Conservation (phyloP, 1,140 invertebrate species). For the Cotesia chilonis region DNA sequence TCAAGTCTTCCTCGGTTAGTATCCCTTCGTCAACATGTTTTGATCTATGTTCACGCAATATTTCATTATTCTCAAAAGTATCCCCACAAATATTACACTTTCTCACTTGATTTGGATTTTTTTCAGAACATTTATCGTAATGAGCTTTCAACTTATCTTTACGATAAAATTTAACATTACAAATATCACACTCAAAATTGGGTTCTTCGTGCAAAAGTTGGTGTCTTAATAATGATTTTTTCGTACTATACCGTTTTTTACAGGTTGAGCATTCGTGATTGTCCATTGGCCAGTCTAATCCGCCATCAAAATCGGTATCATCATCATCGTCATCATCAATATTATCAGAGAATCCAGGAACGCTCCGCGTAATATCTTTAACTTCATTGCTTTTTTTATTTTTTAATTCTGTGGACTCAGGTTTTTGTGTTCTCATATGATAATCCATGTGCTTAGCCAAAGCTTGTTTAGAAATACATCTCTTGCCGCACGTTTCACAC, state of each 20-base stretch:
- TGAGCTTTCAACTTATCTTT: constrained; percentile 64
- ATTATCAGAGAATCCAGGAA: background rate
- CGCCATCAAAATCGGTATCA: constrained; percentile 57
- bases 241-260: constrained; percentile 63
- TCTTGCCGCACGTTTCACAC: constrained; percentile 57
- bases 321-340: constrained; percentile 45
- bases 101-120: constrained; percentile 62
- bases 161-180: constrained; percentile 62
- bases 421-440: constrained; percentile 55
- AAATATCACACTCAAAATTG: constrained; percentile 65
- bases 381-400: constrained; percentile 39
- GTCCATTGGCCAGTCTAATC: constrained; percentile 62
- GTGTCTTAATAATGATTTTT: constrained; percentile 61
- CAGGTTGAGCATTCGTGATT: constrained; percentile 61
- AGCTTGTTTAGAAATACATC: constrained; percentile 56
- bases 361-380: constrained; percentile 13
- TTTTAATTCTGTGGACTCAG: background rate
- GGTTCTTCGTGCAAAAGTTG: constrained; percentile 63
- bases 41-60: constrained; percentile 56
- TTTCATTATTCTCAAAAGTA: constrained; percentile 63
- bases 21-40: constrained; percentile 63
- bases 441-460: constrained; percentile 59
- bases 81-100: constrained; percentile 64
- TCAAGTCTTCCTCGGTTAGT: constrained; percentile 59
- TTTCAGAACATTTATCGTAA: constrained; percentile 64